Base-by-base conservation (phyloP, 1,140 invertebrate genomes). In the Caenorhabditis brenneri region DNA sequence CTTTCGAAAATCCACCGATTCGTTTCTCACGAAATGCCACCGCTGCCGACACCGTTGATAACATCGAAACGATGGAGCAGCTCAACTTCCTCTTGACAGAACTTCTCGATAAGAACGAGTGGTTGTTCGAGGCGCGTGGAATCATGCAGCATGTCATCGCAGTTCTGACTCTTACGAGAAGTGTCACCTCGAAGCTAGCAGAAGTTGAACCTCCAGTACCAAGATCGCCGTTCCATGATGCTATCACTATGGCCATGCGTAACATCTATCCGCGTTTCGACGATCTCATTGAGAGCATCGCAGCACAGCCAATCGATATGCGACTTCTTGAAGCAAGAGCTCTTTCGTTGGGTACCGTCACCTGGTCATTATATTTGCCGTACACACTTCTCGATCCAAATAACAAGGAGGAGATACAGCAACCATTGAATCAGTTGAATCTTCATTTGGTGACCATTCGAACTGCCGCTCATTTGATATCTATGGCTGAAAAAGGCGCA, bases 271-370 rank as follows among this genome's bases (percentile, higher is more conserved):
- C 65, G 16, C 16, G 65, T 22, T 74, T 74, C 22, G 65, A 74
- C 22, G 65, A 74, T 74, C 65, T 74, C 33, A 36, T 74, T 4
- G 65, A 74, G n/a, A 74, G 65, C 24, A 31, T 74, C n/a, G 36
- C 65, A 22, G 65, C 65, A 24, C 65, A 46, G 4, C 65, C 65
- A 42, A 46, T 90, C 2, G 89, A 91, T 83, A 82, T 89, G 49
- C 84, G 89, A 15, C 65, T 90, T 16, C 60, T 90, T 15, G 89
- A 90, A 81, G 88, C 89, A 6, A 46, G 89, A 33, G 89, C 87
- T 6, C 69, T 78, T 12, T 82, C 89, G 10, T 74, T 91, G 31
- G 83, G 86, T 10, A 91, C 87, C 24, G 87, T 87, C 15, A 69
- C 36, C 33, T 87, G 84, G 86, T 60, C 83, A 12, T 36, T 87